Conservation (phyloP, 2,113 vertebrate genomes). For the Oriolus oriolus region DNA sequence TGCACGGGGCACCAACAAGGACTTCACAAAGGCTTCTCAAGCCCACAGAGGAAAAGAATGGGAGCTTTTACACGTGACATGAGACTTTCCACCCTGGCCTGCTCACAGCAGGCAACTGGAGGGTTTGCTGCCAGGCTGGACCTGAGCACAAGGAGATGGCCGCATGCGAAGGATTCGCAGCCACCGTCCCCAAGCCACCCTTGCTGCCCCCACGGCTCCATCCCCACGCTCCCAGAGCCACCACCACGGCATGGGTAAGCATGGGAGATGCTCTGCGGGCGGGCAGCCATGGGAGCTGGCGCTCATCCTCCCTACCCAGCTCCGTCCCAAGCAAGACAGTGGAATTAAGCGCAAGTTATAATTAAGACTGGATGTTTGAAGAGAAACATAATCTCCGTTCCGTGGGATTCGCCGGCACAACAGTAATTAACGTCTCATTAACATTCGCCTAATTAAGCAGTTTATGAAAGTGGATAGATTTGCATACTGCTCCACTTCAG, state of each 20-base stretch:
- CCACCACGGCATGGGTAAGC: accelerated
- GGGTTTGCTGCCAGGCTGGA: neutral
- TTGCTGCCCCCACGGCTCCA: accelerated
- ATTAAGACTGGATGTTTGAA: conserved; percentile 81
- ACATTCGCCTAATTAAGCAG: conserved; percentile 82
- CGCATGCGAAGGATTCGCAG: accelerated
- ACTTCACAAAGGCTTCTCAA: neutral
- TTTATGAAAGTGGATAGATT: conserved; percentile 78
- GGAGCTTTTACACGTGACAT: neutral
- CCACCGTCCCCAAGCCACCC: neutral
- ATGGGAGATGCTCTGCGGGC: neutral
- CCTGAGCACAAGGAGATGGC: accelerated
- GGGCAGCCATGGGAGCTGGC: neutral
- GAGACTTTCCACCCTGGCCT: neutral
- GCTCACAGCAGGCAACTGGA: accelerated
- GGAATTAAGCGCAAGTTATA: conserved; percentile 74
- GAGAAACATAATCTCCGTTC: conserved; percentile 80
- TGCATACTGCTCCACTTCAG: conserved; percentile 66
- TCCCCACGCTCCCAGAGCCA: neutral
- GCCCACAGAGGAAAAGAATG: neutral
- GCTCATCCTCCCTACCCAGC: neutral
- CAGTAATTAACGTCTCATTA: conserved; percentile 85
- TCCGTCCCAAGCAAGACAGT: conserved; percentile 32
- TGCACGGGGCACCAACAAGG: accelerated
- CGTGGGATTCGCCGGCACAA: conserved; percentile 76